Base-by-base conservation (phyloP, 2,888 invertebrate species). In the Gortyna flavago region DNA sequence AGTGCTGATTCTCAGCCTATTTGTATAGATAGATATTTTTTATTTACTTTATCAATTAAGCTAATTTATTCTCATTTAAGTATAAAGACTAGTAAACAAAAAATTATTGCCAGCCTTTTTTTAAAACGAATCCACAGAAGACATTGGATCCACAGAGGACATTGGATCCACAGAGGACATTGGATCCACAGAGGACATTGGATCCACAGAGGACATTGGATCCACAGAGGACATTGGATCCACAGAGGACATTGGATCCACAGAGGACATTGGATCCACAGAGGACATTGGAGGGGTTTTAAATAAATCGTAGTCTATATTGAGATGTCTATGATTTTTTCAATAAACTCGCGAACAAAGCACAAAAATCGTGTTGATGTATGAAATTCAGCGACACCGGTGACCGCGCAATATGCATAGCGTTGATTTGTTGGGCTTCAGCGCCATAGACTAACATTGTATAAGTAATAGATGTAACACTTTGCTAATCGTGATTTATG, bases 351-450 rank as follows among this genome's bases (percentile, higher is more conserved):
- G 13, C 61, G 67, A 70, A 78, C 61, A 74, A 79, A 67, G 74
- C 75, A 76, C 51, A 75, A 83, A 83, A 88, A 87, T 78, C 65
- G 77, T 80, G 86, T 81, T 85, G 89, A 90, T 87, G 87, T 86
- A 86, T 90, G 89, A 83, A 87, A 87, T 85, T 86, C 88, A 83
- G 81, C 83, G 87, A 83, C 88, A 86, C 87, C 89, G 84, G 88
- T 83, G 88, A 86, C 85, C 86, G 88, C 85, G 90, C 90, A 90
- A 90, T 90, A 89, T 88, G 89, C 85, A 86, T 73, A 83, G 84
- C 77, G 85, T 85, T 90, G 90, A 89, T 90, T 90, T 90, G 90
- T 90, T 86, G 86, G 78, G 61, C 77, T 64, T 71, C 73, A 68
- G 35, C 3, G 9, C 35, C 84, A 79, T 2, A 89, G 88, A 89